phyloP scores from a whole-genome alignment of 2,888 invertebrate species.

The Acronicta leporina region DNA sequence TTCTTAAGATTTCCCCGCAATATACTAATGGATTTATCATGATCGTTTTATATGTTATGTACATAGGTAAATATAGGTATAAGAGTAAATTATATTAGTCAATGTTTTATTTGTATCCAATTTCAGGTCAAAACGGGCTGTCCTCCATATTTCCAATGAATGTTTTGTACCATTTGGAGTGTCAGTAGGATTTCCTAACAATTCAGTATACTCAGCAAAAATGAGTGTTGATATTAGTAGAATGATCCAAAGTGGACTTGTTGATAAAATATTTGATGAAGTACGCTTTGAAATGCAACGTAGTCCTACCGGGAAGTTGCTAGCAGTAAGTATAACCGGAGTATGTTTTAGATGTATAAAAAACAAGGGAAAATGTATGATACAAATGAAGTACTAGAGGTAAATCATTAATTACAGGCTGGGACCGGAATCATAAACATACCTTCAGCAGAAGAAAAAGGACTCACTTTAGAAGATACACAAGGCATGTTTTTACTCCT shows the following conservation, averaged over 20 bases:
- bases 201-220: slow-evolving; percentile 90
- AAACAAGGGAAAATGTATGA: too few species aligned
- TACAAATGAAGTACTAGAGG: too few species aligned
- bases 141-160: slow-evolving; percentile 92
- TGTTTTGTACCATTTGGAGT: slow-evolving; percentile 93
- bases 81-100: too few species aligned
- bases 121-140: slow-evolving; percentile 89
- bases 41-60: too few species aligned
- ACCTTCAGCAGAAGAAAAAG: slow-evolving; percentile 90
- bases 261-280: slow-evolving; percentile 91
- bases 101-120: too few species aligned
- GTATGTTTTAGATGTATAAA: too few species aligned
- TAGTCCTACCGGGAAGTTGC: slow-evolving; percentile 88
- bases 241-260: slow-evolving; percentile 91
- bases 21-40: too few species aligned
- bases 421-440: slow-evolving; percentile 78
- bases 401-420: slow-evolving; percentile 71
- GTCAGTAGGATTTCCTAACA: slow-evolving; percentile 90
- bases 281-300: slow-evolving; percentile 93
- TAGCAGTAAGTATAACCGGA: slow-evolving; percentile 87
- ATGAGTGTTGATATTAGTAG: slow-evolving; percentile 90
- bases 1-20: too few species aligned
- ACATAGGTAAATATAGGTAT: too few species aligned
- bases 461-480: slow-evolving; percentile 93
- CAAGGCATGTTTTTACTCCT: slow-evolving; percentile 95